These are phyloP conservation scores for Cherax quadricarinatus DNA, from an alignment of 1,140 invertebrate species.

Conservation along the genomic window DNA sequence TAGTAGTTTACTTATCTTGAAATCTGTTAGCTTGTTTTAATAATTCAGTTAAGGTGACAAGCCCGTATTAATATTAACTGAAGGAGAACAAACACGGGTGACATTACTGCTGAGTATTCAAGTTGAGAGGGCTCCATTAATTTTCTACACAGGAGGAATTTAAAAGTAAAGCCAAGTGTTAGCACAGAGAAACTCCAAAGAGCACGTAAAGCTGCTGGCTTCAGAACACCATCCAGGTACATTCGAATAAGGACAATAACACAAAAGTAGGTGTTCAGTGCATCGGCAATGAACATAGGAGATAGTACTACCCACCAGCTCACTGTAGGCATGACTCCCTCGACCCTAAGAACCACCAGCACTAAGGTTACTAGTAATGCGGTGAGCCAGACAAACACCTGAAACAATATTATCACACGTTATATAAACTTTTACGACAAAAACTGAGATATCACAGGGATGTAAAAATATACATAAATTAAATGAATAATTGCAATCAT, in stretches of 20 bases:
- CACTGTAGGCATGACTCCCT: conserved; percentile 75
- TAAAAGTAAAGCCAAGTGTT: conserved; percentile 91
- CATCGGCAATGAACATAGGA: conserved; percentile 93
- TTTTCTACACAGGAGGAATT: conserved; percentile 94
- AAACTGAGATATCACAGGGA: no score
- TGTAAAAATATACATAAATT: no score
- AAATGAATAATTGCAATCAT: no score
- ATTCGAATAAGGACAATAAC: conserved; percentile 95
- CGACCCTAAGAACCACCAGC: conserved; percentile 83
- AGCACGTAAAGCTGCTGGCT: conserved; percentile 86
- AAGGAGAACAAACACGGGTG: conserved; percentile 92
- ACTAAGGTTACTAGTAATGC: conserved; percentile 90
- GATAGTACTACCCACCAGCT: conserved; percentile 90
- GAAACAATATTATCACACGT: conserved; percentile 75
- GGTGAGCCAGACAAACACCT: conserved; percentile 92
- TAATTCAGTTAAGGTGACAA: conserved; percentile 85
- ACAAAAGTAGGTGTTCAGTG: conserved; percentile 94
- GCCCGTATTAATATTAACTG: conserved; percentile 93
- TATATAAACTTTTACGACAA: no score
- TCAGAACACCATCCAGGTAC: conserved; percentile 88
- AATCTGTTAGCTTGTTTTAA: background rate
- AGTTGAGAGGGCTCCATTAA: conserved; percentile 86
- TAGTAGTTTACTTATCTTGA: background rate
- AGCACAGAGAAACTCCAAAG: conserved; percentile 91
- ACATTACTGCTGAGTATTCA: conserved; percentile 94